Conservation (phyloP, 2,113 vertebrate species). For the Nettapus auritus region DNA sequence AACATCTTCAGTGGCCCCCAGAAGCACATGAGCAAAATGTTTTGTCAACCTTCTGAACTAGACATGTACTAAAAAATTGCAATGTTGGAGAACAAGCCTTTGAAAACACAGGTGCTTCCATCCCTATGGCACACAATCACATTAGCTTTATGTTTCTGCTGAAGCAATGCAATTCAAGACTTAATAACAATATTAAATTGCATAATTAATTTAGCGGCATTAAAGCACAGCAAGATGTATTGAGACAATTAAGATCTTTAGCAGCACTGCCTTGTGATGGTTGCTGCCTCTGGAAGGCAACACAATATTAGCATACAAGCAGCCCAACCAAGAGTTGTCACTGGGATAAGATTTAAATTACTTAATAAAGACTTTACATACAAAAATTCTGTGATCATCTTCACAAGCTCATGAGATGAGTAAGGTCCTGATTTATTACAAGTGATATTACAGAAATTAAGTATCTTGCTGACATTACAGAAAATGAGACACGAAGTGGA, state of each 20-base stretch:
- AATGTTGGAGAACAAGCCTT: not conserved
- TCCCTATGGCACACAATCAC: constrained; percentile 7
- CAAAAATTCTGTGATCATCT: not conserved
- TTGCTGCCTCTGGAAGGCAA: constrained; percentile 41
- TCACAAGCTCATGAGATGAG: not conserved
- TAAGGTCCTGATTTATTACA: not conserved
- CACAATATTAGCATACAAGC: not conserved
- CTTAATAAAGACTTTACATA: constrained; percentile 8
- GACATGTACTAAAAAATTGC: not conserved
- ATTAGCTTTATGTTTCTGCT: constrained; percentile 50
- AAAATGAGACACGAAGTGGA: constrained; percentile 12
- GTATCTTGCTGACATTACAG: constrained; percentile 17
- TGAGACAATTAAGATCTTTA: constrained; percentile 50
- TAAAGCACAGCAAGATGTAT: constrained; percentile 55
- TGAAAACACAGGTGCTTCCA: constrained; percentile 30
- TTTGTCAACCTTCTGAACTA: not conserved
- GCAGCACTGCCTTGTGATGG: not conserved
- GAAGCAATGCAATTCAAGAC: constrained; percentile 41
- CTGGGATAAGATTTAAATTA: constrained; percentile 24
- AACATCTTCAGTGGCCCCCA: not conserved
- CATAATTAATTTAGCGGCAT: constrained; percentile 54
- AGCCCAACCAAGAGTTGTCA: not conserved
- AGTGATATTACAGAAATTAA: constrained; percentile 3
- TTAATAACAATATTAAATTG: constrained; percentile 43
- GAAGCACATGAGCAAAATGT: not conserved